These are phyloP conservation scores for Adineta ricciae DNA, from an alignment of 2,888 invertebrate genomes.

Conservation along the genomic window DNA sequence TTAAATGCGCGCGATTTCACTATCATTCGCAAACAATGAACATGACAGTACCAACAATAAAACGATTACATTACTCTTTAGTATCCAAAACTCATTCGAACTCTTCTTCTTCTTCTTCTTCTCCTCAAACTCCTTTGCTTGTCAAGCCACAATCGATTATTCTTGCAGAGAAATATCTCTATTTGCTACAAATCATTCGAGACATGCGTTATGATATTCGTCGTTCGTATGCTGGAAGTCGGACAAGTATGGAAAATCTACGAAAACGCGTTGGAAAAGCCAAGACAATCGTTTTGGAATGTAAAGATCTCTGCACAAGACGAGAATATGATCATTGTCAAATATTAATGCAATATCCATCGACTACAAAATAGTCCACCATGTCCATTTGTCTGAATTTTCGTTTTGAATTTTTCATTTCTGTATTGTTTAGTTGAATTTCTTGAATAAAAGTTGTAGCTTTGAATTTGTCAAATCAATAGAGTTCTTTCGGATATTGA, in stretches of 20 bases:
- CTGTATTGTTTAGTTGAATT: background rate
- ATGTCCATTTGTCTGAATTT: background rate
- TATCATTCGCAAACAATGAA: background rate
- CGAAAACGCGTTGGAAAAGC: background rate
- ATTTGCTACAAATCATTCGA: background rate
- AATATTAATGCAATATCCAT: background rate
- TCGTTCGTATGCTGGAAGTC: background rate
- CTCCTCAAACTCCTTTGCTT: background rate
- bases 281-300: background rate
- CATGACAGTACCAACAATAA: background rate
- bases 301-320: background rate
- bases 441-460: too few species aligned
- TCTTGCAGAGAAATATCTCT: background rate
- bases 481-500: too few species aligned
- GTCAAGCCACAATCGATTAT: background rate
- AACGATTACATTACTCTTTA: background rate
- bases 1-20: background rate
- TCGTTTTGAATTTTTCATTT: background rate
- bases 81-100: background rate
- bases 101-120: too few species aligned
- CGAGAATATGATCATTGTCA: constrained; percentile 4
- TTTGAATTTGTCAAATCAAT: too few species aligned
- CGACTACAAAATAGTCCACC: background rate
- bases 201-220: constrained; percentile 4
- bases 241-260: background rate